phyloP scores from a whole-genome alignment of 2,113 vertebrate species.

The Puffinus mauretanicus region DNA sequence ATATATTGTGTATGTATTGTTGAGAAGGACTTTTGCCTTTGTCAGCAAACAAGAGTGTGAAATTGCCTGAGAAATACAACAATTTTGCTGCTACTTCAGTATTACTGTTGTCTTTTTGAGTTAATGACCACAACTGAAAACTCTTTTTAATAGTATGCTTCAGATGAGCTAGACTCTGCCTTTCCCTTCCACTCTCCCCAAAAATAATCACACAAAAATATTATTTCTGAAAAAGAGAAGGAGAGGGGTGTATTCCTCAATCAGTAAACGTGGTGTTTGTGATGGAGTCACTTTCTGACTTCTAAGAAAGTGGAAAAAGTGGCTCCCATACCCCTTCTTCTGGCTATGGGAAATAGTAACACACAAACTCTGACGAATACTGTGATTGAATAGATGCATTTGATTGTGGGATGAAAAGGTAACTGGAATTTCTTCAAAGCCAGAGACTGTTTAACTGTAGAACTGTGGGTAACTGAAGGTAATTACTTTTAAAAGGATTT shows the following conservation, averaged over 20 bases:
- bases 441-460: no score
- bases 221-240: background rate
- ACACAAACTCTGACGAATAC: background rate
- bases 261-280: background rate
- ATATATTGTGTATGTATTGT: no score
- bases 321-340: background rate
- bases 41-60: background rate
- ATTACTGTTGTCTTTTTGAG: background rate
- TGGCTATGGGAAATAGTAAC: background rate
- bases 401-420: background rate
- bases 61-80: background rate
- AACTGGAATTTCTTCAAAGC: background rate
- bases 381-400: background rate
- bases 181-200: background rate
- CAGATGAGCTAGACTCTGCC: background rate
- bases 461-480: background rate
- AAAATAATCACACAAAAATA: background rate
- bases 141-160: background rate
- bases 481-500: background rate
- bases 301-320: background rate
- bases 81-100: background rate
- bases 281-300: background rate
- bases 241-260: background rate
- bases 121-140: background rate
- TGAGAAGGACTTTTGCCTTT: background rate